Conservation (phyloP, 2,113 vertebrate species). For the Sprattus sprattus region DNA sequence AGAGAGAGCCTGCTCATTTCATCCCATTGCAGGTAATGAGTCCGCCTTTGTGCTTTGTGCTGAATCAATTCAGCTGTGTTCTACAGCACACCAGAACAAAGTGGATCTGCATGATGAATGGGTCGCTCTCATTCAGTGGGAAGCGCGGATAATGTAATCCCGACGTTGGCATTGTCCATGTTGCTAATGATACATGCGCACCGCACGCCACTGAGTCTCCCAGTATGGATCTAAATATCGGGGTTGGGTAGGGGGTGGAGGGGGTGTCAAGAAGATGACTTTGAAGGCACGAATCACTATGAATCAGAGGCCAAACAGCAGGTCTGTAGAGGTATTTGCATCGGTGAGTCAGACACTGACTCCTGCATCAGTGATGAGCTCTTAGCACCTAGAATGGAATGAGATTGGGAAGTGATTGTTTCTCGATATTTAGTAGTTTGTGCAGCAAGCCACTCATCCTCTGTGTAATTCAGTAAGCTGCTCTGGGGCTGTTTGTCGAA, state of each 20-base stretch:
- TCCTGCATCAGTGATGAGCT: constrained; percentile 5
- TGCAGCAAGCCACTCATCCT: background rate
- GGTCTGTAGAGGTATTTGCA: background rate
- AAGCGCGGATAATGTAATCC: constrained; percentile 15
- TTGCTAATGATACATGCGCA: background rate
- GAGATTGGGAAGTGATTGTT: background rate
- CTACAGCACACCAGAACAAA: constrained; percentile 11
- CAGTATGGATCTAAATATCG: background rate
- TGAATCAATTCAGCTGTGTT: background rate
- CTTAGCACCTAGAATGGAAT: background rate
- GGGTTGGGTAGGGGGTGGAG: background rate
- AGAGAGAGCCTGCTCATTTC: background rate
- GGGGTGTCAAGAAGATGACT: background rate
- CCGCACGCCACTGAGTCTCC: background rate
- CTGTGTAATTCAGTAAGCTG: background rate
- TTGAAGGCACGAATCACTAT: background rate
- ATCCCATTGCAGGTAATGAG: constrained; percentile 14
- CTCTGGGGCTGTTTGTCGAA: background rate
- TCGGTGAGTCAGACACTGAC: background rate
- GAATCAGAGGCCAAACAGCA: background rate
- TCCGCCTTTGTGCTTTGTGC: background rate
- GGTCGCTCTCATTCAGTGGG: background rate
- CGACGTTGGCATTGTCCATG: background rate
- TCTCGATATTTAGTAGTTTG: background rate
- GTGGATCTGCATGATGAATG: constrained; percentile 13